These are phyloP conservation scores for Ennomos fuscantarius DNA, from an alignment of 2,888 invertebrate genomes.

Conservation along the genomic window DNA sequence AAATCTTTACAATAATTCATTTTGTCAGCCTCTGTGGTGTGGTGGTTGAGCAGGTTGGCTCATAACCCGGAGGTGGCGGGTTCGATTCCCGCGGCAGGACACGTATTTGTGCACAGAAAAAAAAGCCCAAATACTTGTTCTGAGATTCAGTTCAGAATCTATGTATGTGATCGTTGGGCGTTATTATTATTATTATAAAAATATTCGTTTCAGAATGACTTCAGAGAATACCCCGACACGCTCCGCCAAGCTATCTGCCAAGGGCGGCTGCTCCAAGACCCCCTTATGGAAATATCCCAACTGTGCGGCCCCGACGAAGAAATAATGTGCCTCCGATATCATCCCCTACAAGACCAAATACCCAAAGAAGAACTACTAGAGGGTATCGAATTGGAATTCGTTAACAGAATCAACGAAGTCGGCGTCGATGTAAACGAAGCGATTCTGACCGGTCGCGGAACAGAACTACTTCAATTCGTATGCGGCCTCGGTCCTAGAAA, in stretches of 20 bases:
- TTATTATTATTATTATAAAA: no score
- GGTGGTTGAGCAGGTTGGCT: no score
- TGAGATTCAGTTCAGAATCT: no score
- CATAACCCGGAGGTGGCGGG: no score
- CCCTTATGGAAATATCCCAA: constrained; percentile 97
- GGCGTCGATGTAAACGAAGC: constrained; percentile 98
- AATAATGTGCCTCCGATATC: constrained; percentile 96
- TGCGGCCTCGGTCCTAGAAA: constrained; percentile 99
- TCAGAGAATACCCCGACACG: constrained; percentile 96
- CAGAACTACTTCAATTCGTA: constrained; percentile 97
- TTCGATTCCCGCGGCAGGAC: no score
- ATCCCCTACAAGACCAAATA: constrained; percentile 93
- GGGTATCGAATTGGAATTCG: constrained; percentile 94
- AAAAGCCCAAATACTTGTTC: no score
- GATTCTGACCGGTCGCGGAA: constrained; percentile 94
- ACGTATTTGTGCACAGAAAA: no score
- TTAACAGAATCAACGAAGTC: constrained; percentile 98
- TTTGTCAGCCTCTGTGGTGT: no score
- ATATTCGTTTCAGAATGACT: constrained; percentile 86
- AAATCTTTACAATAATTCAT: no score
- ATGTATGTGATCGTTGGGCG: no score
- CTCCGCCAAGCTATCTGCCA: constrained; percentile 97
- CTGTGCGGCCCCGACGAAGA: constrained; percentile 98
- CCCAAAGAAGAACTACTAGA: constrained; percentile 94
- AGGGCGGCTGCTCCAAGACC: constrained; percentile 97